A percentile compares a stretch with the other conserved stretches of the same genome.
Conservation (phyloP, 2,113 vertebrate species). For the Poecilia latipinna region DNA sequence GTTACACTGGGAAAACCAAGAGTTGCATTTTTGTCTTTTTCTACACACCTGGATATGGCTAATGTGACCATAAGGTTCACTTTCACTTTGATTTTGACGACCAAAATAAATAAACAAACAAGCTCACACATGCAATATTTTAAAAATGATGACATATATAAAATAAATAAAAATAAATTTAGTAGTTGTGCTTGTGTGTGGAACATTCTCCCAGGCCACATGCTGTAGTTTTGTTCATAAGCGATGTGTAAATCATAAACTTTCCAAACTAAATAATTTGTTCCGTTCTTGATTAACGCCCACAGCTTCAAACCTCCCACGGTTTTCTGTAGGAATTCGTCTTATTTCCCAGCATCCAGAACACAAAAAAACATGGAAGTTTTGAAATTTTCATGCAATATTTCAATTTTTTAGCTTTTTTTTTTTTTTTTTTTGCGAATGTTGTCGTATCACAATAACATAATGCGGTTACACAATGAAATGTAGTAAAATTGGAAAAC, state of each 20-base stretch:
- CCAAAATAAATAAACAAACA: neutral
- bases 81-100: neutral
- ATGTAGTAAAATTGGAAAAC: too few species aligned
- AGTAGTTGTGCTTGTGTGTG: neutral
- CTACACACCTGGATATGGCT: neutral
- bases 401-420: too few species aligned
- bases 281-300: neutral
- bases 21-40: too few species aligned
- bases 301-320: neutral
- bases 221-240: neutral
- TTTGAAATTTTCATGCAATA: too few species aligned
- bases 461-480: too few species aligned
- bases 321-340: neutral
- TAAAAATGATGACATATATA: neutral
- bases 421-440: too few species aligned
- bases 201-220: neutral
- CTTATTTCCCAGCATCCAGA: neutral
- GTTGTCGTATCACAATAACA: too few species aligned
- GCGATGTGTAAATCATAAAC: neutral
- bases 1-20: neutral
- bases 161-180: neutral
- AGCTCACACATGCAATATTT: too few species aligned
- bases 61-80: neutral
- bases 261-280: neutral
- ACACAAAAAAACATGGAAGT: too few species aligned